Evolutionary conservation across 1,140 invertebrate genomes (phyloP).

Genomic region (Meloidogyne chitwoodi): DNA sequence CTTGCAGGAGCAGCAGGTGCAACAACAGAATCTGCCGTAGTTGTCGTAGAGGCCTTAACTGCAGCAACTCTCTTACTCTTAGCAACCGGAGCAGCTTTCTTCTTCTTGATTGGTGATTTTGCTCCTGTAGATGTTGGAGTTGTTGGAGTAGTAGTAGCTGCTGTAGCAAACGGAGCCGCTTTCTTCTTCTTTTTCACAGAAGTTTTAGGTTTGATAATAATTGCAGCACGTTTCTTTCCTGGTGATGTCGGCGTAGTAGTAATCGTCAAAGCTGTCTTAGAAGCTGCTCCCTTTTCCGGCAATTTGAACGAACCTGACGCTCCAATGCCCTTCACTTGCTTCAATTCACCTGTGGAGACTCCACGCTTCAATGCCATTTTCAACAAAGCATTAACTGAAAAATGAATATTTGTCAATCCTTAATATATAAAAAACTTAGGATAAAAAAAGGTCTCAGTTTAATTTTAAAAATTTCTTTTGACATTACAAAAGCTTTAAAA

Average conservation of each 20-base stretch:
- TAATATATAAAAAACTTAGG: too few species aligned
- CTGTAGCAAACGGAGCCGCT: conserved; percentile 23
- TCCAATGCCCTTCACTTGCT: conserved; percentile 43
- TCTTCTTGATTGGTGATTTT: background rate
- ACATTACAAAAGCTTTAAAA: background rate
- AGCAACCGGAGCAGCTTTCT: background rate
- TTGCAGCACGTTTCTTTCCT: conserved; percentile 23
- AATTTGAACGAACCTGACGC: conserved; percentile 44
- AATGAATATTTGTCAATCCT: too few species aligned
- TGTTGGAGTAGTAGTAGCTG: background rate
- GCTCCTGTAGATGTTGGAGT: background rate
- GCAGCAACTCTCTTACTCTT: background rate
- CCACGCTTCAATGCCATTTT: conserved; percentile 27
- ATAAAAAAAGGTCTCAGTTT: too few species aligned
- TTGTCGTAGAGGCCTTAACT: background rate
- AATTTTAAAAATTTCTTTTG: too few species aligned
- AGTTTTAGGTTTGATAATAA: background rate
- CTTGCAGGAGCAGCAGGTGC: background rate
- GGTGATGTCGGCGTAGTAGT: conserved; percentile 9
- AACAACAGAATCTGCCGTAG: background rate
- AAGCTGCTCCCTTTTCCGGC: conserved; percentile 27
- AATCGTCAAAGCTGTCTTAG: conserved; percentile 14
- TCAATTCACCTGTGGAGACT: conserved; percentile 24
- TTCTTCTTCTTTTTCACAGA: background rate
- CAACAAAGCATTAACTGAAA: conserved; percentile 34